A percentile compares a stretch with the other conserved stretches of the same genome.
Conservation (phyloP, 2,888 invertebrate genomes). For the Drosophila hamatofila region DNA sequence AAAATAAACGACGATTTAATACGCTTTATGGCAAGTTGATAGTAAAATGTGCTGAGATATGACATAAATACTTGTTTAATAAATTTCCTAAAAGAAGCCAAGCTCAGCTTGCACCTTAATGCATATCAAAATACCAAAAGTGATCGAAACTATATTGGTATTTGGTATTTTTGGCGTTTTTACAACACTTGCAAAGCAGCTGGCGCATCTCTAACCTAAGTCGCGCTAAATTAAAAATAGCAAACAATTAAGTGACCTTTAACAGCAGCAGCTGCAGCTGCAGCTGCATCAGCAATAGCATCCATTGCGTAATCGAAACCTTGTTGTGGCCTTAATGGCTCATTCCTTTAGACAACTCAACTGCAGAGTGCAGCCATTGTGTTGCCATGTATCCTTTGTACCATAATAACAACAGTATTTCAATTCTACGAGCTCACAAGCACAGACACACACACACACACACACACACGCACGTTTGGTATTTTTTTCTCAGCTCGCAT, state of each 20-base stretch:
- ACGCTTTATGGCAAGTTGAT: background rate
- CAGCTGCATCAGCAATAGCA: too few species aligned
- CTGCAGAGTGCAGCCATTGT: background rate
- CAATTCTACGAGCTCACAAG: background rate
- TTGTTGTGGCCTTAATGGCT: slow-evolving; percentile 3
- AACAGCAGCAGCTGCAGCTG: background rate
- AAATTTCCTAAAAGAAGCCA: background rate
- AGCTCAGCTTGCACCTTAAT: background rate
- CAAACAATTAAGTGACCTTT: slow-evolving; percentile 9
- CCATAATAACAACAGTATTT: slow-evolving; percentile 15
- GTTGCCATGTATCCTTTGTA: background rate
- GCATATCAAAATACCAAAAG: background rate
- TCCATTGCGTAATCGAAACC: slow-evolving; percentile 6
- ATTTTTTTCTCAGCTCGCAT: background rate
- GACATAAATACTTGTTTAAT: too few species aligned
- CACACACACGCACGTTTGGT: background rate
- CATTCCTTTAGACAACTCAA: background rate
- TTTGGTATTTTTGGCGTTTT: background rate
- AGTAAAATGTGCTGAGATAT: background rate
- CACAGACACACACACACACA: background rate
- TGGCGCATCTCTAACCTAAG: background rate
- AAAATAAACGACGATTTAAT: slow-evolving; percentile 14
- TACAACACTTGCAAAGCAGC: background rate
- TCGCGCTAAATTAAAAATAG: background rate
- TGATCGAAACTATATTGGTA: background rate